Base-by-base conservation (phyloP, 2,113 vertebrate species). In the Hippopotamus amphibius region DNA sequence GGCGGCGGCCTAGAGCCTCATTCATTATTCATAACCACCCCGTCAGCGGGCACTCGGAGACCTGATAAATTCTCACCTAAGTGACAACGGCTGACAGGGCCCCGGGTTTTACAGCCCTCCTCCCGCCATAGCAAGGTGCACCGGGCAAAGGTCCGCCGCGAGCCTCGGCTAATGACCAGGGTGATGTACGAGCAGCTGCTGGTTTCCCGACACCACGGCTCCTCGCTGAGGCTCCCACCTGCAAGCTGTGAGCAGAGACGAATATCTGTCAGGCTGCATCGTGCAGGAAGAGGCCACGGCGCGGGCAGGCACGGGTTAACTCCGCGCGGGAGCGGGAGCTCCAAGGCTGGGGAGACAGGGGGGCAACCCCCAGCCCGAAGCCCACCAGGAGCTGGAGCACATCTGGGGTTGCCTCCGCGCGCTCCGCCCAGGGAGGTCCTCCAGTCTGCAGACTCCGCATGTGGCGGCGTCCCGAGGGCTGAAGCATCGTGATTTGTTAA, bases 1-100 rank as follows among this genome's bases (percentile, higher is more conserved):
- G 97, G 98, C 97, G 98, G 98, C 98, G 98, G 99, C 99, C 99
- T 99, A 99, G 99, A 99, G 99, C 98, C 99, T 99, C 99, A 99
- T 99, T 99, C 99, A 99, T 99, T 99, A 99, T 99, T 99, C 99
- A 99, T 99, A 99, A 99, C 98, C 97, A 98, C 98, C 98, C 99
- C 99, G 99, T 99, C 99, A 99, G 99, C 99, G 99, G 99, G 99
- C 99, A 99, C 98, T 98, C 96, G 95, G 98, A 98, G 98, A 98
- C 99, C 99, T 99, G 99, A 99, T 99, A 99, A 99, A 99, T 99
- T 99, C 99, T 99, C 99, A 98, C 99, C 99, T 99, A 99, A 99
- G 99, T 99, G 99, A 99, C 99, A 99, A 99, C 99, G 98, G 99
- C 99, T 99, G 99, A 99, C 99, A 99, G 99, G 99, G 99, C 99